phyloP scores from a whole-genome alignment of 2,888 invertebrate genomes.

The Netelia fuscicornis region DNA sequence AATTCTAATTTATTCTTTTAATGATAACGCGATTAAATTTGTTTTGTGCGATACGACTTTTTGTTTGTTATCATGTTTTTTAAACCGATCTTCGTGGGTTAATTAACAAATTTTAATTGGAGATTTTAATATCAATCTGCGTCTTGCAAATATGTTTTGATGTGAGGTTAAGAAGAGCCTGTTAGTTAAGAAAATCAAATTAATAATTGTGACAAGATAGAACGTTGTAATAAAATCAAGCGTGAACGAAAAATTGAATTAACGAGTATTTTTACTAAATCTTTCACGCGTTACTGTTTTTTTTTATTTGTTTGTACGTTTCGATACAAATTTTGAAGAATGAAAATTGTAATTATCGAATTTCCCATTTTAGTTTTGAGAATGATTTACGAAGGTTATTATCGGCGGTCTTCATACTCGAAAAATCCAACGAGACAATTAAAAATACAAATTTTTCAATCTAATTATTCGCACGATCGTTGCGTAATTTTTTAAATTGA shows the following conservation, averaged over 20 bases:
- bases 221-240: not conserved
- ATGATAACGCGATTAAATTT: not conserved
- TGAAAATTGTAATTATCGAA: not conserved
- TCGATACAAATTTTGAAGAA: not conserved
- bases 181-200: too few relatives aligned
- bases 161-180: too few relatives aligned
- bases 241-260: not conserved
- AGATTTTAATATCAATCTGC: too few relatives aligned
- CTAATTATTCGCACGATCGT: not conserved
- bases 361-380: not conserved
- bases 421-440: not conserved
- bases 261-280: not conserved
- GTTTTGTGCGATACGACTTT: not conserved
- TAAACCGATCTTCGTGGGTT: too few relatives aligned
- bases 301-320: not conserved
- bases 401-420: not conserved
- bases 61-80: not conserved
- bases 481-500: not conserved
- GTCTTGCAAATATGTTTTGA: too few relatives aligned
- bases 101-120: too few relatives aligned
- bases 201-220: too few relatives aligned
- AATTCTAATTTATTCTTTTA: not conserved
- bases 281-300: not conserved
- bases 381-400: not conserved
- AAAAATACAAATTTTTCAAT: not conserved